These are phyloP conservation scores for Rana temporaria DNA, from an alignment of 2,113 vertebrate genomes.

Conservation along the genomic window DNA sequence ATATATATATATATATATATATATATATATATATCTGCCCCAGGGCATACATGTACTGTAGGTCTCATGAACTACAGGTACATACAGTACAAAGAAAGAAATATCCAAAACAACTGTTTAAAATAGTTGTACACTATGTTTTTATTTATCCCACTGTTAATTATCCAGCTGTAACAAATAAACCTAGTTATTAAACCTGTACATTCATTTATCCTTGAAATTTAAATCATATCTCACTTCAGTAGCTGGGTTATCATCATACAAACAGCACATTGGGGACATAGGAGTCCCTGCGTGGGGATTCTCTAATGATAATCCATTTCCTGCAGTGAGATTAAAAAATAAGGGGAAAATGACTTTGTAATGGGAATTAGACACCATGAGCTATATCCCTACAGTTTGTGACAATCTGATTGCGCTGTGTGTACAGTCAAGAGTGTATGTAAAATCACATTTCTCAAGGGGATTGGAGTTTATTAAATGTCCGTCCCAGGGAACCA, in stretches of 20 bases:
- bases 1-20: no score
- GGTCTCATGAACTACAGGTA: not conserved
- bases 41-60: not conserved
- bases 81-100: not conserved
- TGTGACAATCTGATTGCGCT: constrained; percentile 47
- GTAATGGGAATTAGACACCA: constrained; percentile 49
- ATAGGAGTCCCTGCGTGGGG: constrained; percentile 38
- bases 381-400: constrained; percentile 50
- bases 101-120: not conserved
- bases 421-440: constrained; percentile 52
- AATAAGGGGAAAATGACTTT: constrained; percentile 54
- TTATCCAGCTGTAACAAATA: constrained; percentile 40
- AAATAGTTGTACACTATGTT: not conserved
- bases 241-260: constrained; percentile 50
- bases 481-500: constrained; percentile 36
- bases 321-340: constrained; percentile 54
- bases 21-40: not conserved
- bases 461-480: constrained; percentile 53
- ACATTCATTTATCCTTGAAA: constrained; percentile 52
- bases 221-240: constrained; percentile 46
- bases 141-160: constrained; percentile 32
- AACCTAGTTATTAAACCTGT: constrained; percentile 42
- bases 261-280: constrained; percentile 45
- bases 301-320: constrained; percentile 55
- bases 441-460: constrained; percentile 50